Base-by-base conservation (phyloP, 2,797 vertebrate species). In the Gymnopithys bicolor region DNA sequence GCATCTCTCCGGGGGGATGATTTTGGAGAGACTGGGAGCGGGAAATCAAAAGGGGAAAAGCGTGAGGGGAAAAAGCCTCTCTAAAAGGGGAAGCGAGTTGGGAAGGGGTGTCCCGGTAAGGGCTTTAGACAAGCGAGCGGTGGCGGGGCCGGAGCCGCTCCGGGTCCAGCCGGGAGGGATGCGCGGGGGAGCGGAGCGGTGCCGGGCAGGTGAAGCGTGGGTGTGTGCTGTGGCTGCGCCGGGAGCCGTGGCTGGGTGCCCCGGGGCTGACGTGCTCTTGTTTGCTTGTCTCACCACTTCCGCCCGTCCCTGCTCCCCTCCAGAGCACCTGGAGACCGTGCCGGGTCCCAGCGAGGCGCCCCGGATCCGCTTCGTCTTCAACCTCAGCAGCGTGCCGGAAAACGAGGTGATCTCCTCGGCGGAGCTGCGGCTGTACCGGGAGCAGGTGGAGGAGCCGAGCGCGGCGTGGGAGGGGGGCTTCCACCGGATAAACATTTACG, bases 401-500 rank as follows among this genome's bases (percentile, higher is more conserved):
- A 98, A 99, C 11, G 99, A 99, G 98, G 98, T 99, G 96, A 98
- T 99, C 85, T 99, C 99, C 13, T 99, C 99, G 0, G 99, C 99
- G 22, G 99, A 99, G 96, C 98, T 99, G 77, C 98, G 99, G 92
- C 98, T 99, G 93, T 99, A 99, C 98, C 98, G 99, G 66, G 98
- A 98, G 90, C 98, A 98, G 97, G 98, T 99, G 73, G 84, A 78
- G 83, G 96, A 74, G 71, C 79, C 64, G 51, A 98, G 97, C 88
- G 88, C 95, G 51, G 96, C 86, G 6, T 98, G 97, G 92, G 97
- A 98, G 68, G 97, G 95, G 94, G 98, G 98, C 89, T 98, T 99
- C 89, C 99, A 99, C 95, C 98, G 99, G 93, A 99, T 99, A 98
- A 99, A 99, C 89, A 98, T 99, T 97, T 99, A 99, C 23, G 99